phyloP scores from a whole-genome alignment of 2,888 invertebrate species.

The Tipula helvola region DNA sequence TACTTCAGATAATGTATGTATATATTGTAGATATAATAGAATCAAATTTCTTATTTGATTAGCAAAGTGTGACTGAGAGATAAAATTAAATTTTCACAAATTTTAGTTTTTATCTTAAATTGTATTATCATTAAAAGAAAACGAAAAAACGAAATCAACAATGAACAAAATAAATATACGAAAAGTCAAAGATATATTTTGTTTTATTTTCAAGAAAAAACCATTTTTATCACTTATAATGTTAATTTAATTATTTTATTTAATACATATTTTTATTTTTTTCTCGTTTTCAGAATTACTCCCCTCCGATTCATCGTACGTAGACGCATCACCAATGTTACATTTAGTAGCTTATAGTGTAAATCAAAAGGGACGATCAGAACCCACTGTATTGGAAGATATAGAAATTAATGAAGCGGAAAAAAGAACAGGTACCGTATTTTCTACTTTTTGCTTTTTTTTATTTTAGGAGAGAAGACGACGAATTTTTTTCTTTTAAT shows the following conservation, averaged over 20 bases:
- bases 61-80: slow-evolving; percentile 4
- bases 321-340: slow-evolving; percentile 45
- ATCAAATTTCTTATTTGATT: slow-evolving; percentile 4
- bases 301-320: slow-evolving; percentile 31
- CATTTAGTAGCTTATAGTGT: slow-evolving; percentile 69
- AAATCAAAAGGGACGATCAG: slow-evolving; percentile 76
- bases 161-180: background rate
- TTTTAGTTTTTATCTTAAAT: background rate
- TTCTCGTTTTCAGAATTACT: slow-evolving; percentile 26
- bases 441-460: background rate
- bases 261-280: slow-evolving; percentile 4
- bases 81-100: background rate
- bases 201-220: background rate
- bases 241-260: slow-evolving; percentile 7
- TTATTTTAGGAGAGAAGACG: background rate
- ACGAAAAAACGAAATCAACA: background rate
- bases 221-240: slow-evolving; percentile 9
- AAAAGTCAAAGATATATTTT: background rate
- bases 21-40: background rate
- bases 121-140: background rate
- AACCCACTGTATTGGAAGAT: slow-evolving; percentile 68
- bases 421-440: slow-evolving; percentile 60
- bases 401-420: slow-evolving; percentile 80
- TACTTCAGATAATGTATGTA: background rate
- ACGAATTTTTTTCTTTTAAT: background rate